Evolutionary conservation across 2,797 vertebrate species (phyloP), one percentile per base, ranked within the genome.

Genomic region (Rhynchonycteris naso): DNA sequence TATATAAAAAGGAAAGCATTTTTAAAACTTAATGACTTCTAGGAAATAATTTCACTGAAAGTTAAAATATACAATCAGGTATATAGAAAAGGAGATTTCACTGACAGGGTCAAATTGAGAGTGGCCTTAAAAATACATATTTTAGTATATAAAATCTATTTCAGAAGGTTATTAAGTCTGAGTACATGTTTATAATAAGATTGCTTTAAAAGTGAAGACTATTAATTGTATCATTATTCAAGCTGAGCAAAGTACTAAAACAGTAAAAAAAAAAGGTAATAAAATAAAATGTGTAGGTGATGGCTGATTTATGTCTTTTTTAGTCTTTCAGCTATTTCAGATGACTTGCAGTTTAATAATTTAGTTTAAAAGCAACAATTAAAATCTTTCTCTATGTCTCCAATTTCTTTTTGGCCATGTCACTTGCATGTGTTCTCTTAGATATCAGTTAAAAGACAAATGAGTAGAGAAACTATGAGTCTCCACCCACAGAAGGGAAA

Each of bases 311-410:
- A 93, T 58, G n/a, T 65, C 87, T 76, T 50, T 93, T 61, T 61
- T 35, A 72, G 50, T 38, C 58, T 94, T 75, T 92, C 47, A 83
- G 59, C 56, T 91, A 50, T 95, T 97, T 94, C 75, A 96, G 28
- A 52, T 74, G 91, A 87, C 71, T 95, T 96, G 26, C 21, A 78
- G 69, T 93, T 96, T 97, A 93, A 92, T 93, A 80, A 93, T 87
- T 93, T 66, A 89, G 69, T 88, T 80, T 96, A 81, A 82, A 54
- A 84, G 63, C 52, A 79, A 68, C 66, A 74, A 66, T 74, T 65
- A 78, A 80, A 88, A 22, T 65, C 13, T 74, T 81, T 79, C 43
- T 80, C 26, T 61, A 8, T 21, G n/a, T 80, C 50, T 94, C 63
- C 63, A 56, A 7, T 93, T 95, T 81, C 61, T 61, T 89, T 92